A percentile compares a stretch with the other conserved stretches of the same genome.
Conservation (phyloP, 1,140 invertebrate species). For the Chironomus striatipennis region DNA sequence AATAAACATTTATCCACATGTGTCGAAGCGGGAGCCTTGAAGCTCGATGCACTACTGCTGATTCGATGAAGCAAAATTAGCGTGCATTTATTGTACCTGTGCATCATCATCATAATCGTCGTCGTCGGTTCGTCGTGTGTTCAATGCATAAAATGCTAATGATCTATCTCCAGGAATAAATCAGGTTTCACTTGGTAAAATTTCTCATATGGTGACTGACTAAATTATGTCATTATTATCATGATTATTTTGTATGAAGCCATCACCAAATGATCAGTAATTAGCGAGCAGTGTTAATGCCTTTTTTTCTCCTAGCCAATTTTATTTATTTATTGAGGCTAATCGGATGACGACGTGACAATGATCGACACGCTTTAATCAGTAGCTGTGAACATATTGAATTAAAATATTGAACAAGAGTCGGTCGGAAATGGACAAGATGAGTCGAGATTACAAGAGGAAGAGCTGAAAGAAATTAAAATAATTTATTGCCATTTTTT, state of each 20-base stretch:
- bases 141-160: not conserved
- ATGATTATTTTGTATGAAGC: not conserved
- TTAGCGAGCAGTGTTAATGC: not conserved
- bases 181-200: not conserved
- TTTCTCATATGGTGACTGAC: not conserved
- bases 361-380: not conserved
- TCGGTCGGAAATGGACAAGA: not conserved
- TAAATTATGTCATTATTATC: conserved; percentile 10
- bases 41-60: not conserved
- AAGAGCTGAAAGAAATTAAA: not conserved
- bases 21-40: not conserved
- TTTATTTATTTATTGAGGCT: conserved; percentile 15
- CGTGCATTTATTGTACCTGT: not conserved
- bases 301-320: not conserved
- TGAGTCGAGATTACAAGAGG: not conserved
- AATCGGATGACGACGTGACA: not conserved
- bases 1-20: conserved; percentile 9
- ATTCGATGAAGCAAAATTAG: conserved; percentile 4
- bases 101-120: not conserved
- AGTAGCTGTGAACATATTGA: conserved; percentile 11
- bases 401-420: not conserved
- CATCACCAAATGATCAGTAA: conserved; percentile 15
- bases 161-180: not conserved
- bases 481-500: not conserved
- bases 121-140: too few species aligned